Base-by-base conservation (phyloP, 2,888 invertebrate species). In the Dryocosmus kuriphilus region DNA sequence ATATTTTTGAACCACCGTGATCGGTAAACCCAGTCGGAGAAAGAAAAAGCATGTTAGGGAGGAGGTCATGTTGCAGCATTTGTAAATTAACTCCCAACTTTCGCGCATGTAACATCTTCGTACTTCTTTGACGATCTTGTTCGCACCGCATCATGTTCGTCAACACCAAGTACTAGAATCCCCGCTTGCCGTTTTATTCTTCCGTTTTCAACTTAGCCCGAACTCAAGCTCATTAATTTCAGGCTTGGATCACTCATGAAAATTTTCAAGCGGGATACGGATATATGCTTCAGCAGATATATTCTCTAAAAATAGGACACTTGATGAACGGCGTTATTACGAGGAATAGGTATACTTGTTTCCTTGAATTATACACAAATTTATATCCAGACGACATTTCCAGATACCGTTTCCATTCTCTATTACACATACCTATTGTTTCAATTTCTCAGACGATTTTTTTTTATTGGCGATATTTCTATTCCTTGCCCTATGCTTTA, bases 91-190 rank as follows among this genome's bases (percentile, higher is more conserved):
- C 61, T 30, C 41, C 41, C 38, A 38, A 63, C 14, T 35, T 24
- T 35, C 35, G 22, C n/a, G 38, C n/a, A 8, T 35, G 63, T 63
- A 63, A 38, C n/a, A 3, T 65, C 14, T 35, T 22, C 46, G 65
- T 67, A 67, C 46, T 41, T 65, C 87, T 89, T 89, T 88, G 89
- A 88, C 87, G 87, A 88, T 88, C 87, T 86, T 89, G 89, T 89
- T 89, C 88, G 84, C 88, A 79, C 87, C 86, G n/a, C n/a, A 86
- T 88, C 81, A 83, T 82, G 82, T 80, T 76, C 85, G 88, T 86
- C 86, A 80, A 78, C 84, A 80, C 82, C 82, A 80, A 57, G 79
- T 75, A 74, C 78, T 79, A 63, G 22, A 16, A 65, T 38, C 65
- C 22, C 65, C 65, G 16, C 65, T 22, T 67, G 24, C 46, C 41